phyloP scores from a whole-genome alignment of 1,140 invertebrate species.

The Temnothorax nylanderi region DNA sequence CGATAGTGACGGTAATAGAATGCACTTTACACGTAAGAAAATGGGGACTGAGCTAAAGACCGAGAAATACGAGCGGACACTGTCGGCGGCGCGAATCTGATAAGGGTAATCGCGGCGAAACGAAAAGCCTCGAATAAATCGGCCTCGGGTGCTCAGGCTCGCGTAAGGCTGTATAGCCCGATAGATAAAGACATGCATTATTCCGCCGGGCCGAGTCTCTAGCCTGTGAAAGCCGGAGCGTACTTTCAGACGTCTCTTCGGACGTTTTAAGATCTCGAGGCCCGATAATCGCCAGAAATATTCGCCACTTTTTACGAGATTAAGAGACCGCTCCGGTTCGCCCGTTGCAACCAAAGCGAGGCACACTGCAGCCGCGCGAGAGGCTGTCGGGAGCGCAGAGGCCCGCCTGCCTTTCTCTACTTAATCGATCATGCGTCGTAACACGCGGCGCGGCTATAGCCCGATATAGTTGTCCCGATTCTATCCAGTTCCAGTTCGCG shows the following conservation, averaged over 20 bases:
- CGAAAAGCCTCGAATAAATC: slow-evolving; percentile 58
- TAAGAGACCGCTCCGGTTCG: background rate
- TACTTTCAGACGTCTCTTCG: background rate
- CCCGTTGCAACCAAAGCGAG: background rate
- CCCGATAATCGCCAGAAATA: background rate
- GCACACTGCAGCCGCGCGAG: too few species aligned
- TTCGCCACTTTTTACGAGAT: slow-evolving; percentile 6
- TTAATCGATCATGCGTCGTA: slow-evolving; percentile 59
- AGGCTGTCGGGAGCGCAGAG: background rate
- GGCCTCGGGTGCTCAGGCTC: slow-evolving; percentile 19
- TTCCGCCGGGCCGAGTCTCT: slow-evolving; percentile 10
- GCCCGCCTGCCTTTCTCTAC: slow-evolving; percentile 46
- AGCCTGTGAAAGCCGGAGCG: slow-evolving; percentile 17
- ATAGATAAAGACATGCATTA: slow-evolving; percentile 55
- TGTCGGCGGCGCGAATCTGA: slow-evolving; percentile 39
- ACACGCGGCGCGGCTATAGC: slow-evolving; percentile 48
- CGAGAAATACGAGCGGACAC: slow-evolving; percentile 54
- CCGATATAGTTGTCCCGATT: slow-evolving; percentile 57
- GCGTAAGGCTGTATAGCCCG: slow-evolving; percentile 25
- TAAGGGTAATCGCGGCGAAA: slow-evolving; percentile 49
- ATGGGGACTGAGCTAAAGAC: slow-evolving; percentile 8
- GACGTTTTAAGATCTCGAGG: background rate
- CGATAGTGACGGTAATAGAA: slow-evolving; percentile 31
- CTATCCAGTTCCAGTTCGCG: slow-evolving; percentile 43
- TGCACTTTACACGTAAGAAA: slow-evolving; percentile 36